phyloP scores from a whole-genome alignment of 2,797 vertebrate genomes.

The Sciurus vulgaris region DNA sequence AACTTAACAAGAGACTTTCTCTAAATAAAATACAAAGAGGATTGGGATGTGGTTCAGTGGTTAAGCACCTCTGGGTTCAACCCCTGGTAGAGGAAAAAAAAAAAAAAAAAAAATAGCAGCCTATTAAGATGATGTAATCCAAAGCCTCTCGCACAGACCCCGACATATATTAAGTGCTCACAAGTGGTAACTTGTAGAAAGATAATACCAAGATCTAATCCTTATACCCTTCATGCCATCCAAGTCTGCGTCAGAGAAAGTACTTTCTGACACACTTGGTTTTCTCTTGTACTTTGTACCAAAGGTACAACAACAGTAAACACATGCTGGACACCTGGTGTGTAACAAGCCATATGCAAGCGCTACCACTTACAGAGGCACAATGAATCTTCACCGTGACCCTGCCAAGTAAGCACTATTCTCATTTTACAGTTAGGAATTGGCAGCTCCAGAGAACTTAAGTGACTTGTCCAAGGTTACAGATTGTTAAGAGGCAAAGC shows the following conservation, averaged over 20 bases:
- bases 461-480: slow-evolving; percentile 69
- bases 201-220: neutral
- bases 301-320: neutral
- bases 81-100: too few species aligned
- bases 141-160: neutral
- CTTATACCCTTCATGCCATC: neutral
- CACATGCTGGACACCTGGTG: neutral
- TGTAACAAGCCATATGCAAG: neutral
- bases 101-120: neutral
- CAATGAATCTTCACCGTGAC: neutral
- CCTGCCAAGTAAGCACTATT: neutral
- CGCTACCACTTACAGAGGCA: neutral
- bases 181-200: neutral
- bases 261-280: slow-evolving; percentile 34
- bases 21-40: too few species aligned
- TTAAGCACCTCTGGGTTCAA: too few species aligned
- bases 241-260: neutral
- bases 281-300: slow-evolving; percentile 37
- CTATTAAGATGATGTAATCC: neutral
- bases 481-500: slow-evolving; percentile 52
- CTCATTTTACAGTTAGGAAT: slow-evolving; percentile 59
- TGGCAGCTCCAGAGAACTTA: slow-evolving; percentile 55
- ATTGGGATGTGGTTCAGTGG: too few species aligned
- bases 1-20: too few species aligned
- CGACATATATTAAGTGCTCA: neutral